Base-by-base conservation (phyloP, 2,113 vertebrate genomes). In the Geococcyx californianus region DNA sequence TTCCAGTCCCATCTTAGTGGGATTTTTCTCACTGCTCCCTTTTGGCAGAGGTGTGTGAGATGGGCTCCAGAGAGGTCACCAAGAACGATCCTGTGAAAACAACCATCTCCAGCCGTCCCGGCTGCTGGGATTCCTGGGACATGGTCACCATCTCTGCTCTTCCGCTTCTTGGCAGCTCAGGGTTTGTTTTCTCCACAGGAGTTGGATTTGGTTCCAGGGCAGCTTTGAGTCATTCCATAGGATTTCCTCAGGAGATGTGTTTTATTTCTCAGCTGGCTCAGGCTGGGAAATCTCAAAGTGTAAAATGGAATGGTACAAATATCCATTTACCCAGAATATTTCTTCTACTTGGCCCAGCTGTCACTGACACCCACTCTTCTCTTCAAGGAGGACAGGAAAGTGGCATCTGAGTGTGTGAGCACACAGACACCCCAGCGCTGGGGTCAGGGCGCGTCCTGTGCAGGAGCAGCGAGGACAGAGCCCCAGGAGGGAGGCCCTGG, bases 101-200 rank as follows among this genome's bases (percentile, higher is more conserved):
- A 52, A 36, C 12, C 12, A 13, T 38, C 67, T 49, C 40, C 5
- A 3, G 14, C 2, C 40, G 19, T 52, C 51, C 74, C 24, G 28
- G 10, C 45, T 64, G 21, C 36, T 0, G 1, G 1, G 0, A 28
- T 17, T 42, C 67, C 63, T 38, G 31, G 31, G 42, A 59, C 6
- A 25, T 10, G 20, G 49, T 13, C 31, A 63, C 69, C 26, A 40
- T 10, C 9, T 38, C 58, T 62, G 47, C 58, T 72, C 31, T 60
- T 45, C 33, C 60, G 24, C 74, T 76, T 49, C 34, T 44, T 49
- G 31, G 49, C 38, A 45, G 7, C 19, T 42, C 33, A 38, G 45
- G 16, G 17, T 40, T 92, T 69, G 9, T 78, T 42, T 69, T 74
- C 36, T 60, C 20, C 11, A n/a, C 1, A 2, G 31, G 38, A 64